Conservation (phyloP, 2,888 invertebrate species). For the Clunio marinus region DNA sequence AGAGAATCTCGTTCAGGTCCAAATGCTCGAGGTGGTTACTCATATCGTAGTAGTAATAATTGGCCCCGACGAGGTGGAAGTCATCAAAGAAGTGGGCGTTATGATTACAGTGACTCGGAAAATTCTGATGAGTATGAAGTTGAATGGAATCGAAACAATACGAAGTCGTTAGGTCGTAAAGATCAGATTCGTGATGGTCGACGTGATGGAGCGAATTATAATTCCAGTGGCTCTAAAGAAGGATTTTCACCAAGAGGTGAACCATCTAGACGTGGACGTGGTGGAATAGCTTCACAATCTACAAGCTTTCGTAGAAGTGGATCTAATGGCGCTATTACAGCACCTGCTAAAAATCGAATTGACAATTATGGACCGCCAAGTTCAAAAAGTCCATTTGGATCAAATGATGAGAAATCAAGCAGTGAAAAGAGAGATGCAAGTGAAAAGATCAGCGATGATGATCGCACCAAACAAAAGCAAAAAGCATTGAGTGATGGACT, state of each 20-base stretch:
- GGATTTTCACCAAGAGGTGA: conserved; percentile 84
- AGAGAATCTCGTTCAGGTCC: conserved; percentile 14
- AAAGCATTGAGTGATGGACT: conserved; percentile 66
- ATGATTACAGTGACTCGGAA: conserved; percentile 59
- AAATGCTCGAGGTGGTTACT: conserved; percentile 51
- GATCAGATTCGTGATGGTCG: not conserved
- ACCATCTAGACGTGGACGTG: conserved; percentile 81
- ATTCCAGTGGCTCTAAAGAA: conserved; percentile 52
- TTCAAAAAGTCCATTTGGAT: conserved; percentile 70
- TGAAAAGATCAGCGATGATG: conserved; percentile 52
- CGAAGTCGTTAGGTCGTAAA: conserved; percentile 17
- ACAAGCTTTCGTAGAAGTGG: conserved; percentile 49
- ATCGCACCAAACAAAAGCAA: conserved; percentile 64
- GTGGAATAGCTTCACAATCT: conserved; percentile 53
- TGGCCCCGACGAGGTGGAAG: conserved; percentile 52
- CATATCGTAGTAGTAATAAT: conserved; percentile 52
- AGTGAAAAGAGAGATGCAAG: conserved; percentile 49
- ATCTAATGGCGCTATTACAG: conserved; percentile 53
- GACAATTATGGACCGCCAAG: conserved; percentile 78
- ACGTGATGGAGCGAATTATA: conserved; percentile 23
- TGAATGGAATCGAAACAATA: conserved; percentile 53
- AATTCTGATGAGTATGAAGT: conserved; percentile 67
- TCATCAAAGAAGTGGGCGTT: conserved; percentile 50
- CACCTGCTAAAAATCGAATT: conserved; percentile 59
- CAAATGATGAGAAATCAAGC: conserved; percentile 51